Conservation (phyloP, 2,113 vertebrate species). For the Ammodytes dubius region DNA sequence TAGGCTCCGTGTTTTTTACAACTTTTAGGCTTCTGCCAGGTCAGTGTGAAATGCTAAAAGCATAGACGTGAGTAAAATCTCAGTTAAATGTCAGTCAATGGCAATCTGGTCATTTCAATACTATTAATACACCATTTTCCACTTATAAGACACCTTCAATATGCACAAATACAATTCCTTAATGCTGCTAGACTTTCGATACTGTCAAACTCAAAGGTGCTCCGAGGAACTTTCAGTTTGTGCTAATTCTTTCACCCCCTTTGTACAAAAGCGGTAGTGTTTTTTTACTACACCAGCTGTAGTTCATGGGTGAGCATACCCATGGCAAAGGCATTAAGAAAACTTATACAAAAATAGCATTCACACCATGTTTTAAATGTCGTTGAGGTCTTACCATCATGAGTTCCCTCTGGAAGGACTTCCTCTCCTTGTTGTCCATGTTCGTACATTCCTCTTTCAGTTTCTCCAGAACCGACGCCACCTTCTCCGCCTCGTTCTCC, state of each 20-base stretch:
- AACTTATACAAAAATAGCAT: no score
- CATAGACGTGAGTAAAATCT: no score
- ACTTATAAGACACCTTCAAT: not conserved
- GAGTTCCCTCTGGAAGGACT: slow-evolving; percentile 98
- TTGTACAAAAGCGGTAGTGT: no score
- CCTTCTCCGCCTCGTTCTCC: slow-evolving; percentile 94
- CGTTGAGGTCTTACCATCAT: slow-evolving; percentile 88
- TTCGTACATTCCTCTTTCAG: slow-evolving; percentile 97
- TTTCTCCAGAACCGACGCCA: slow-evolving; percentile 96
- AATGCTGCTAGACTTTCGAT: not conserved
- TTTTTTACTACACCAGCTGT: no score
- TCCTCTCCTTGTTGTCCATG: slow-evolving; percentile 90
- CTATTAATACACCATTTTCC: no score
- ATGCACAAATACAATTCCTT: not conserved
- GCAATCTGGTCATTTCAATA: no score
- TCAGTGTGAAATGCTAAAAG: not conserved
- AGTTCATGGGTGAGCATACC: no score
- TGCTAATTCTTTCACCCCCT: no score
- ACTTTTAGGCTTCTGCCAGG: not conserved
- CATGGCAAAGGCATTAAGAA: no score
- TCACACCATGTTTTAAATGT: not conserved
- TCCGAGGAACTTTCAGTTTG: no score
- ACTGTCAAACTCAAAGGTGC: not conserved
- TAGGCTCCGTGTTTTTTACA: not conserved
- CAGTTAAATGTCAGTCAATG: no score